Evolutionary conservation across 2,113 vertebrate genomes (phyloP).

Genomic region (Andinoacara biseriatus): DNA sequence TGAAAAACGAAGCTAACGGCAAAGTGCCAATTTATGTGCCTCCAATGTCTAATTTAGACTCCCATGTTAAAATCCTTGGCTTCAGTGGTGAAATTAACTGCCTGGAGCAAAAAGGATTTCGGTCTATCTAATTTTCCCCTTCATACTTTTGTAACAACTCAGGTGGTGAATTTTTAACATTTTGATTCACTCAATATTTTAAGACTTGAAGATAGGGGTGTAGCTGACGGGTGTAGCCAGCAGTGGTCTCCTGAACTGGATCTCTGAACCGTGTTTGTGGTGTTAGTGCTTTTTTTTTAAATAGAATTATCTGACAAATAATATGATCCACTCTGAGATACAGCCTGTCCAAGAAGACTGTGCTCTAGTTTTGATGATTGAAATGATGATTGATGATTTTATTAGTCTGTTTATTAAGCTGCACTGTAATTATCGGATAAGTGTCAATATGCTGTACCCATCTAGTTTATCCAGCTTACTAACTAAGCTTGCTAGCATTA

Average conservation of each 20-base stretch:
- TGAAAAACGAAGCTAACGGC: not conserved
- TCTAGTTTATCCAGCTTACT: too few species aligned
- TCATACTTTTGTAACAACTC: not conserved
- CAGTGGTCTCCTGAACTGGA: not conserved
- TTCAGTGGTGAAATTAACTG: too few species aligned
- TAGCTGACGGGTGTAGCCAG: too few species aligned
- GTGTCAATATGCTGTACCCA: not conserved
- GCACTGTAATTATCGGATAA: not conserved
- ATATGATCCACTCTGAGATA: not conserved
- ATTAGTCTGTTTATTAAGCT: not conserved
- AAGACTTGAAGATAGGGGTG: not conserved
- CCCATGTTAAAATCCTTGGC: too few species aligned
- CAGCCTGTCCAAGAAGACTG: not conserved
- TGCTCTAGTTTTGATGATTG: not conserved
- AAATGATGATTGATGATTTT: not conserved
- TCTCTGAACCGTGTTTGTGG: not conserved
- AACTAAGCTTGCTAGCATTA: too few species aligned
- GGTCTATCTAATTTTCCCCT: not conserved
- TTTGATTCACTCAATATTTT: not conserved
- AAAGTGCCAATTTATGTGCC: not conserved
- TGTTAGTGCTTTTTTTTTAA: not conserved
- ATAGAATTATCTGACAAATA: too few species aligned
- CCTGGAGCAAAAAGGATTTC: not conserved
- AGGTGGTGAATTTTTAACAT: too few species aligned
- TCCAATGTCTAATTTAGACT: too few species aligned